Conservation (phyloP, 2,797 vertebrate species). For the Tachyglossus aculeatus region DNA sequence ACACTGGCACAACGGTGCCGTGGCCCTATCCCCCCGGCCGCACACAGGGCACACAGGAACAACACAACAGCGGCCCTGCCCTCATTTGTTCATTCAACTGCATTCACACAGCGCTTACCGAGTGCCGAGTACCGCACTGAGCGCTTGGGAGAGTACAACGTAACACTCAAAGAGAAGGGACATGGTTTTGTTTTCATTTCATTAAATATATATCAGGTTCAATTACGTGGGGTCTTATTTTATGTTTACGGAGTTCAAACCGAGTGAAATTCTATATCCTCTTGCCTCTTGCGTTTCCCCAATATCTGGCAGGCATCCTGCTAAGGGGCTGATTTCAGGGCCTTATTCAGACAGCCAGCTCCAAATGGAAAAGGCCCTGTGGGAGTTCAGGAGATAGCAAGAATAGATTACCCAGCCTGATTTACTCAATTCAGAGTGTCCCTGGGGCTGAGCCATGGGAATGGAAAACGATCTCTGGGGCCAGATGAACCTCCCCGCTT, state of each 20-base stretch:
- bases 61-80: too few species aligned
- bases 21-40: too few species aligned
- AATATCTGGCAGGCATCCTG: neutral
- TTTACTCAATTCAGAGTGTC: neutral
- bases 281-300: neutral
- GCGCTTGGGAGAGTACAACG: too few species aligned
- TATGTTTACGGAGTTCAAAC: slow-evolving; percentile 28
- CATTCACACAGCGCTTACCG: too few species aligned
- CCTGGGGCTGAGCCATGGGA: neutral
- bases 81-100: too few species aligned
- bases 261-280: neutral
- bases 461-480: neutral
- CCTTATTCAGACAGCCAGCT: neutral
- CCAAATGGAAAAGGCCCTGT: neutral
- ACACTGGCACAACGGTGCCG: too few species aligned
- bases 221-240: slow-evolving; percentile 25
- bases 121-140: too few species aligned
- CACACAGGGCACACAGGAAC: too few species aligned
- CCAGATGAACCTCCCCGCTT: too few species aligned
- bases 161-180: neutral
- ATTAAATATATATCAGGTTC: neutral
- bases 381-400: neutral
- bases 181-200: slow-evolving; percentile 14
- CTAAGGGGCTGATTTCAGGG: neutral
- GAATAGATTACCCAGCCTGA: neutral